Percentiles rank a stretch among this genome's conserved stretches.
Evolutionary conservation across 2,888 invertebrate species (phyloP).

Genomic region (Bimastos eiseni): DNA sequence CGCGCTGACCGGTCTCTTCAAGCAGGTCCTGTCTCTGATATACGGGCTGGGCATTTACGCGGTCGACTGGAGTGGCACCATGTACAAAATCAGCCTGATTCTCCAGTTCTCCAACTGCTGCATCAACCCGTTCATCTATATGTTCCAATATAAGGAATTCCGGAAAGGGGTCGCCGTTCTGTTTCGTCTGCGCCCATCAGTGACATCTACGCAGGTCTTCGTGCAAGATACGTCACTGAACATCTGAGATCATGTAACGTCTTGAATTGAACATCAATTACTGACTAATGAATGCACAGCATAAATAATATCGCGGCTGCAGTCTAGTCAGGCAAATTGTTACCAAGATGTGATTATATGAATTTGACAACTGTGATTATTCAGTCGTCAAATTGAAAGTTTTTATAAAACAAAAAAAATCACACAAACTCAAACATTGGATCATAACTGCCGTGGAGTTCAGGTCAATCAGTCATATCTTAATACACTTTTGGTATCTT

Average conservation of each 20-base stretch:
- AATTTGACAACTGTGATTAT: no score
- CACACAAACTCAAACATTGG: no score
- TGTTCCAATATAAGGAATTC: constrained; percentile 20
- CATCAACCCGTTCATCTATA: constrained; percentile 22
- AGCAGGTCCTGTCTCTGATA: neutral
- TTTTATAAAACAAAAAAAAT: no score
- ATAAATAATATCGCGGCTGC: no score
- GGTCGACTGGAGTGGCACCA: neutral
- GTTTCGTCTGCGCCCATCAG: neutral
- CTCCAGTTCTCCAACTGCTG: constrained; percentile 17
- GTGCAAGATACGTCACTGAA: neutral
- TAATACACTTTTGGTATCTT: no score
- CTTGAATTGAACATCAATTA: no score
- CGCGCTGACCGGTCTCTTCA: neutral
- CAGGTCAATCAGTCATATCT: no score
- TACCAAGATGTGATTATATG: no score
- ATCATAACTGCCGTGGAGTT: no score
- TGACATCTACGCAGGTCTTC: neutral
- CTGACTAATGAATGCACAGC: no score
- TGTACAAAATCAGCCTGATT: neutral
- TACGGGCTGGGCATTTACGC: neutral
- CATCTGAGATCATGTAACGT: neutral
- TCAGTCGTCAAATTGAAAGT: no score
- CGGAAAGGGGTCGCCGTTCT: neutral
- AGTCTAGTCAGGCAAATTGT: no score